A percentile compares a stretch with the other conserved stretches of the same genome.
phyloP scores from a whole-genome alignment of 2,797 vertebrate genomes.

The Lepilemur septentrionalis region DNA sequence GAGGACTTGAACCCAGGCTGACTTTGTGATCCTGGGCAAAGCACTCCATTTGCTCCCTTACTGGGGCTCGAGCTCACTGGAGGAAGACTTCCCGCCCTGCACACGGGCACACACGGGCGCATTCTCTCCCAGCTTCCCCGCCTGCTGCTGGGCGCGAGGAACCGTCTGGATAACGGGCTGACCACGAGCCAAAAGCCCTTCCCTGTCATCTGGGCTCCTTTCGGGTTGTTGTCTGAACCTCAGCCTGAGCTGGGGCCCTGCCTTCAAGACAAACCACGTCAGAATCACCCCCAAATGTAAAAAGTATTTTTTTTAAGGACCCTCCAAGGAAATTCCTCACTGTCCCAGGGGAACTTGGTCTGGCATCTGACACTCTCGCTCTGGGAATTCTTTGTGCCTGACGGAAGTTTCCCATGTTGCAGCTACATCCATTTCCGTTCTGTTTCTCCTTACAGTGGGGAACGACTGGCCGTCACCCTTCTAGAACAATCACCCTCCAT shows the following conservation, averaged over 20 bases:
- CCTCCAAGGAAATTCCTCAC: constrained; percentile 44
- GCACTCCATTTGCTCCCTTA: accelerated
- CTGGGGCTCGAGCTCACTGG: neutral
- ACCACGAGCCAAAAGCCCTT: neutral
- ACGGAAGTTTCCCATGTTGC: constrained; percentile 47
- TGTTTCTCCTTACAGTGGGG: neutral
- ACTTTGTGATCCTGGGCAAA: neutral
- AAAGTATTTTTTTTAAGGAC: neutral
- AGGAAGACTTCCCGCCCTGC: neutral
- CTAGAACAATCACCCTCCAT: neutral
- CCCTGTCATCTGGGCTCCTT: neutral
- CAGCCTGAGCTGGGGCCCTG: neutral
- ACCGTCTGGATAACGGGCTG: neutral
- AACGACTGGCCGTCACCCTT: neutral
- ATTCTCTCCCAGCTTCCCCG: neutral
- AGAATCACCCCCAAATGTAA: neutral
- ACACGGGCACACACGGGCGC: neutral
- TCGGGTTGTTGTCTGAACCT: neutral
- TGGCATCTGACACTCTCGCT: constrained; percentile 10
- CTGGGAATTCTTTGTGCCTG: constrained; percentile 28
- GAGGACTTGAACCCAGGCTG: neutral
- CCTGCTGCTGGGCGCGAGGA: neutral
- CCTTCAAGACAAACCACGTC: constrained; percentile 29
- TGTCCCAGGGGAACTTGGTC: neutral
- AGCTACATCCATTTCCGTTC: constrained; percentile 14